A percentile compares a stretch with the other conserved stretches of the same genome.
Evolutionary conservation across 2,888 invertebrate genomes (phyloP).

Genomic region (Pterobdella sp.): DNA sequence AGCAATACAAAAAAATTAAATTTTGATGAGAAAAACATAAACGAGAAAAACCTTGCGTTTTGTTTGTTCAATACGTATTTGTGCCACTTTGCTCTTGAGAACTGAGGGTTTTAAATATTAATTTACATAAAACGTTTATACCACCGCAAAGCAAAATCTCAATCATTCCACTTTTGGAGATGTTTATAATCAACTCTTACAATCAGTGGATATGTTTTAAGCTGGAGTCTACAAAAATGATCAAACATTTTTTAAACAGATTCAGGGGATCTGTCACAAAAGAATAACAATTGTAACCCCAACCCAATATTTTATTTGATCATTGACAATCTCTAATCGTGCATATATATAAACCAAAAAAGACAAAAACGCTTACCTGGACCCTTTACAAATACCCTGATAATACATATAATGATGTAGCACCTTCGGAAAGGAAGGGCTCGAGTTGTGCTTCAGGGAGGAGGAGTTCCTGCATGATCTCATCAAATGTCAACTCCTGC

Average conservation of each 20-base stretch:
- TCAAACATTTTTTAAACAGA: not conserved
- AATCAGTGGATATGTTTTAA: too few relatives aligned
- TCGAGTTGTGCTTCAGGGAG: slow-evolving; percentile 81
- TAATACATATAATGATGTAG: slow-evolving; percentile 27
- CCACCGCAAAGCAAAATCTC: not conserved
- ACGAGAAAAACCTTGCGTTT: slow-evolving; percentile 62
- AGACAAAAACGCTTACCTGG: not conserved
- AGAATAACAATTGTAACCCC: not conserved
- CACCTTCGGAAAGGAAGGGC: slow-evolving; percentile 85
- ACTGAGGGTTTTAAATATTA: slow-evolving; percentile 49
- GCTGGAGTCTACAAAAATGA: not conserved
- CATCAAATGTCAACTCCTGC: slow-evolving; percentile 83
- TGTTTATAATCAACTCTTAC: too few relatives aligned
- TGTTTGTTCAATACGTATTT: slow-evolving; percentile 85
- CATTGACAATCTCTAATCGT: too few relatives aligned
- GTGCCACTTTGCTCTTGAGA: slow-evolving; percentile 69
- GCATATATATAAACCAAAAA: not conserved
- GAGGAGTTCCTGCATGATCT: slow-evolving; percentile 77
- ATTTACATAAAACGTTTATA: too few relatives aligned
- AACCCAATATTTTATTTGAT: too few relatives aligned
- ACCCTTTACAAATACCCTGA: not conserved
- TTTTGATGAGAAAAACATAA: not conserved
- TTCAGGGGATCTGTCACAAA: not conserved
- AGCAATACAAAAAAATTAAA: too few relatives aligned
- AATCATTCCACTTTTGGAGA: too few relatives aligned